phyloP scores from a whole-genome alignment of 2,888 invertebrate genomes.

The Tineola bisselliella region DNA sequence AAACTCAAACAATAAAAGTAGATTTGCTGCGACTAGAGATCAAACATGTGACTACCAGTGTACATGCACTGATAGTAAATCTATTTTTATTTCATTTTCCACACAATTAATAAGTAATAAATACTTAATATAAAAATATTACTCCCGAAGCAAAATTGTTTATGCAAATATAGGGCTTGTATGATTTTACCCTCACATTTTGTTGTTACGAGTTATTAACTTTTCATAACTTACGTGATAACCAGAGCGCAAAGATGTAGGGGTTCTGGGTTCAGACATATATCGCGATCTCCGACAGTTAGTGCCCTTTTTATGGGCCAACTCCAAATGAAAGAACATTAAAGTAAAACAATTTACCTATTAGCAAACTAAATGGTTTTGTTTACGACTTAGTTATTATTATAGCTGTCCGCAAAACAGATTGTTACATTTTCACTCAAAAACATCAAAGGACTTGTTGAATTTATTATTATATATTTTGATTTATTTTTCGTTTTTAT shows the following conservation, averaged over 20 bases:
- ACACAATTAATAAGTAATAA: too few species aligned
- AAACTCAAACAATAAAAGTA: too few species aligned
- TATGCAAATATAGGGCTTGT: background rate
- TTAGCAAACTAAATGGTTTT: background rate
- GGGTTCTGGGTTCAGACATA: slow-evolving; percentile 14
- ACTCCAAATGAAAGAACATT: slow-evolving; percentile 17
- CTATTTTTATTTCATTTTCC: too few species aligned
- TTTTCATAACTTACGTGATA: slow-evolving; percentile 17
- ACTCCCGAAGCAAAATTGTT: background rate
- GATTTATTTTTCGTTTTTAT: too few species aligned
- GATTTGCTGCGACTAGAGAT: too few species aligned
- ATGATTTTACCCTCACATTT: background rate
- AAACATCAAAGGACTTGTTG: too few species aligned
- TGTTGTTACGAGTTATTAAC: slow-evolving; percentile 16
- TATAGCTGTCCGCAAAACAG: background rate
- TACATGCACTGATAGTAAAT: too few species aligned
- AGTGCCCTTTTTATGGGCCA: slow-evolving; percentile 17
- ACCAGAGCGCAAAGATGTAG: slow-evolving; percentile 17
- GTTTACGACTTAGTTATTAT: slow-evolving; percentile 4
- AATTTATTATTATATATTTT: too few species aligned
- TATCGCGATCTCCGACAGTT: slow-evolving; percentile 16
- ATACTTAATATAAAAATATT: too few species aligned
- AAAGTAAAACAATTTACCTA: slow-evolving; percentile 14
- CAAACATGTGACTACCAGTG: too few species aligned
- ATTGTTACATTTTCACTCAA: background rate